These are phyloP conservation scores for Clarias gariepinus DNA, from an alignment of 2,113 vertebrate genomes.

Conservation along the genomic window DNA sequence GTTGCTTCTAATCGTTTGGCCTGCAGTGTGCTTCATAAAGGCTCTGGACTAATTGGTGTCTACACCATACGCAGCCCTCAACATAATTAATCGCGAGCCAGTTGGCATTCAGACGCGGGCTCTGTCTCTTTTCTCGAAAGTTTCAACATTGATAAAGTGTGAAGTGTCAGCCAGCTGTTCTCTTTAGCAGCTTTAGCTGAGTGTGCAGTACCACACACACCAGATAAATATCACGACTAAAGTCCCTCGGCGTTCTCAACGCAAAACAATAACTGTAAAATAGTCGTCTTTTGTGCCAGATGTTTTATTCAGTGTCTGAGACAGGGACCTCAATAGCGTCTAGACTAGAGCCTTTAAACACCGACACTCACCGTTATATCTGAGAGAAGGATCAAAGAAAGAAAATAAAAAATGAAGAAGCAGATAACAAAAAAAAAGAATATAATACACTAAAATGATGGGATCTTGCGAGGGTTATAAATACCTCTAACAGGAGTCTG, in stretches of 20 bases:
- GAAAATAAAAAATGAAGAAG: not conserved
- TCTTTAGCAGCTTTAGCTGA: slow-evolving; percentile 1
- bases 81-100: not conserved
- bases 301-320: not conserved
- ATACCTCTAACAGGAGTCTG: not conserved
- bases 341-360: not conserved
- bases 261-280: not conserved
- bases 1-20: not conserved
- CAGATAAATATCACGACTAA: not conserved
- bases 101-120: not conserved
- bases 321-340: not conserved
- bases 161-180: slow-evolving; percentile 9
- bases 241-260: not conserved
- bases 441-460: not conserved
- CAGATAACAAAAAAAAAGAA: not conserved
- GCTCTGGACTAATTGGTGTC: not conserved
- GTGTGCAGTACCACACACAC: not conserved
- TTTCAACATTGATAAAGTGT: slow-evolving; percentile 9
- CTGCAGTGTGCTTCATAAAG: not conserved
- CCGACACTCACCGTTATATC: not conserved
- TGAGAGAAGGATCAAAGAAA: not conserved
- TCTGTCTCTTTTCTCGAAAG: not conserved
- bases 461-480: not conserved
- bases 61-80: not conserved
- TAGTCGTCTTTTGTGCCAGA: not conserved